Percentiles rank a stretch among this genome's conserved stretches.
phyloP scores from a whole-genome alignment of 2,888 invertebrate species.

The Julus scanicus region DNA sequence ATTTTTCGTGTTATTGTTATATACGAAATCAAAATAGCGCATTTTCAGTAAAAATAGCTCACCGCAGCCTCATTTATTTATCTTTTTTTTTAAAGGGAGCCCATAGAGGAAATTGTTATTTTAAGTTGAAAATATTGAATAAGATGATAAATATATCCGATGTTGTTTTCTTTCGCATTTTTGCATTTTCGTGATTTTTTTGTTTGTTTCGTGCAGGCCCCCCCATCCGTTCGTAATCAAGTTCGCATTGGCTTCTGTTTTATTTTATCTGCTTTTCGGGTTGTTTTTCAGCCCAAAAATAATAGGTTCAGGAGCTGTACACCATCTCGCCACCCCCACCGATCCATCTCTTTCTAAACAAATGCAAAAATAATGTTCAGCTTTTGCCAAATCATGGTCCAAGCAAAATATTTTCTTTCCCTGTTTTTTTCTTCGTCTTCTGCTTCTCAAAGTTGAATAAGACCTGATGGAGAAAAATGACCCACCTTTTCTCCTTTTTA shows the following conservation, averaged over 20 bases:
- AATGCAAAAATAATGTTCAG: conserved; percentile 41
- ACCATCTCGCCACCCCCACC: conserved; percentile 32
- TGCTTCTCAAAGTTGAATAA: neutral
- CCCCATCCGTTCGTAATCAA: conserved; percentile 39
- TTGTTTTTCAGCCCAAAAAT: conserved; percentile 42
- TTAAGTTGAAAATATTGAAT: conserved; percentile 21
- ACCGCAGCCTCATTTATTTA: neutral
- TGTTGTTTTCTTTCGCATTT: conserved; percentile 30
- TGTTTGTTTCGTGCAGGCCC: conserved; percentile 32
- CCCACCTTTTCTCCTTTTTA: conserved; percentile 42
- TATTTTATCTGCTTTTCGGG: conserved; percentile 39
- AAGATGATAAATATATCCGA: conserved; percentile 35
- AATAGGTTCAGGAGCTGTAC: conserved; percentile 39
- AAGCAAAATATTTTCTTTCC: conserved; percentile 42
- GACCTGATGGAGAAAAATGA: conserved; percentile 42
- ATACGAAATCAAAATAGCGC: neutral
- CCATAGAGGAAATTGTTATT: conserved; percentile 10
- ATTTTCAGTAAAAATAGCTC: conserved; percentile 7
- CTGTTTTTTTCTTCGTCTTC: neutral
- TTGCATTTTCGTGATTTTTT: conserved; percentile 6
- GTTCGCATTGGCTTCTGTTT: conserved; percentile 35
- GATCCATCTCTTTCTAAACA: conserved; percentile 38
- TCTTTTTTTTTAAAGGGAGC: neutral
- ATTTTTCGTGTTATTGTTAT: neutral
- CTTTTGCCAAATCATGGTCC: conserved; percentile 39